Conservation (phyloP, 2,797 vertebrate species). For the Rallus crepitans region DNA sequence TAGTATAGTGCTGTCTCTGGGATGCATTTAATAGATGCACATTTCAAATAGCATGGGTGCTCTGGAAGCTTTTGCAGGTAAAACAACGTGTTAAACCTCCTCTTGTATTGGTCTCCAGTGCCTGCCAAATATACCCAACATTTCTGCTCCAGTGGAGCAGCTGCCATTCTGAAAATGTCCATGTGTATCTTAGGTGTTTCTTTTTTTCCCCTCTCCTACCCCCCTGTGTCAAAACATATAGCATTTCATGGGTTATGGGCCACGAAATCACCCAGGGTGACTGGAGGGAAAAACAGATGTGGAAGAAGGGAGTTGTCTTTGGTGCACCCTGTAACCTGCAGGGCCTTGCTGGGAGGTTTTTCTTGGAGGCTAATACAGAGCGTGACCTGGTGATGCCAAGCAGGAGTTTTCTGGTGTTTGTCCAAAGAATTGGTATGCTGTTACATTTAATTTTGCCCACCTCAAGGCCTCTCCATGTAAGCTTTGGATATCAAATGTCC, state of each 20-base stretch:
- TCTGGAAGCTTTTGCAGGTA: neutral
- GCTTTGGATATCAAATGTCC: constrained; percentile 25
- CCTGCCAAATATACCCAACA: neutral
- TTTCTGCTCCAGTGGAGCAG: neutral
- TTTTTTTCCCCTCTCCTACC: neutral
- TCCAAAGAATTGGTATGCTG: neutral
- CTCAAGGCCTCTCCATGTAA: neutral
- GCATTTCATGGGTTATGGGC: neutral
- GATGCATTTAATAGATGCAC: neutral
- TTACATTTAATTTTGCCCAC: constrained; percentile 27
- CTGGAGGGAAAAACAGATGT: neutral
- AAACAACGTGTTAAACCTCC: neutral
- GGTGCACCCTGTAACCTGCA: neutral
- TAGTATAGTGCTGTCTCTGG: neutral
- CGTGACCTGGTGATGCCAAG: neutral
- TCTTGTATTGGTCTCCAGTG: neutral
- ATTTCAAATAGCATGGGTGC: neutral
- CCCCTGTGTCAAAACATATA: neutral
- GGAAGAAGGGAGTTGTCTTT: neutral
- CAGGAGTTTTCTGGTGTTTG: neutral
- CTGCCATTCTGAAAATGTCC: constrained; percentile 11
- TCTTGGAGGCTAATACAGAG: neutral
- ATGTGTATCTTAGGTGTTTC: neutral
- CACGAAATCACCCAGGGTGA: neutral
- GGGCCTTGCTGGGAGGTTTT: neutral